Percentiles rank a stretch among this genome's conserved stretches.
Conservation (phyloP, 2,113 vertebrate genomes). For the Tupaia chinensis region DNA sequence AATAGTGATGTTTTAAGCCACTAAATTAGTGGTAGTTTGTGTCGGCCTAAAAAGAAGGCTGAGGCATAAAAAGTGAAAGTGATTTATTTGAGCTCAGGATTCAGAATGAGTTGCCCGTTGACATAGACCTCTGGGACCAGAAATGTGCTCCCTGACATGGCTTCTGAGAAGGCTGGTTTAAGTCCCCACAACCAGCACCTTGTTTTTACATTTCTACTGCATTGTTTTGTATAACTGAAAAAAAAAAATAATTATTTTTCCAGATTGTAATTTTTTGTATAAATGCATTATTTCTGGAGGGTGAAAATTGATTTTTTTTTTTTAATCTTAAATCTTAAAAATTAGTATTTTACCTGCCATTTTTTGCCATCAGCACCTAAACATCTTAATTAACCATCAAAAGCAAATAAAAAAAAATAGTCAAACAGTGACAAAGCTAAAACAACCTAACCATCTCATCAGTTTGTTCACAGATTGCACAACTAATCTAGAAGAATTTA, state of each 20-base stretch:
- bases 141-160: too few species aligned
- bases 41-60: not conserved
- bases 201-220: not conserved
- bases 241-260: not conserved
- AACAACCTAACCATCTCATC: not conserved
- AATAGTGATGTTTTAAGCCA: not conserved
- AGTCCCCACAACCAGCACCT: not conserved
- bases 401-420: not conserved
- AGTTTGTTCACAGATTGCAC: not conserved
- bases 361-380: not conserved
- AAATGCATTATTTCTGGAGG: slow-evolving; percentile 54
- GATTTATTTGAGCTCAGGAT: too few species aligned
- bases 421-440: not conserved
- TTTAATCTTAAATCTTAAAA: slow-evolving; percentile 23
- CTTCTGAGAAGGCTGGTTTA: not conserved
- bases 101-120: too few species aligned
- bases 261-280: slow-evolving; percentile 39
- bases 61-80: too few species aligned
- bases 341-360: not conserved
- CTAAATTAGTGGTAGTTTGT: not conserved
- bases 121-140: too few species aligned
- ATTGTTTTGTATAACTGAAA: not conserved
- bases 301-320: slow-evolving; percentile 48
- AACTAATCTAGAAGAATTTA: not conserved
- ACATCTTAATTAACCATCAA: slow-evolving; percentile 10